Evolutionary conservation across 2,797 vertebrate species (phyloP).

Genomic region (Salarias fasciatus): DNA sequence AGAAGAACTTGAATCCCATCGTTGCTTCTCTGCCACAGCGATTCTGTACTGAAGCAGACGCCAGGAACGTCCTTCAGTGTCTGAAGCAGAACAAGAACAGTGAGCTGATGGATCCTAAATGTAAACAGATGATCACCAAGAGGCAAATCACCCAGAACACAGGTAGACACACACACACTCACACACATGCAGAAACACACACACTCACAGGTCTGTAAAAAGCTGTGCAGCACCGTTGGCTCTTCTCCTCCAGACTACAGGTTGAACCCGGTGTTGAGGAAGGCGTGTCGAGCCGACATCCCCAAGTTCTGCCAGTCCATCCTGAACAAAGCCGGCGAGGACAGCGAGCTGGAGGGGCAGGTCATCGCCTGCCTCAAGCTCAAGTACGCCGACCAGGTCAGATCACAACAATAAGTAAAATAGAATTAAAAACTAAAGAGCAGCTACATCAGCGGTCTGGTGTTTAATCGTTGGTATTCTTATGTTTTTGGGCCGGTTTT

Average conservation of each 20-base stretch:
- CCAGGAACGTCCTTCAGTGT: conserved; percentile 93
- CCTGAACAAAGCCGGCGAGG: conserved; percentile 90
- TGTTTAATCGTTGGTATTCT: too few relatives aligned
- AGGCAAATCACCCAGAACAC: conserved; percentile 98
- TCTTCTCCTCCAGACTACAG: conserved; percentile 90
- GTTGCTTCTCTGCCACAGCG: conserved; percentile 77
- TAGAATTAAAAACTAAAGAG: too few relatives aligned
- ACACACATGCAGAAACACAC: too few relatives aligned
- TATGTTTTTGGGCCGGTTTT: neutral
- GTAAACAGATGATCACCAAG: conserved; percentile 99
- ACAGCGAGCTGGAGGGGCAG: conserved; percentile 93
- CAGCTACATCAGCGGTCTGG: too few relatives aligned
- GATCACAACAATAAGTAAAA: too few relatives aligned
- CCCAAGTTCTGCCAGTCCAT: conserved; percentile 95
- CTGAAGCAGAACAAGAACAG: conserved; percentile 99
- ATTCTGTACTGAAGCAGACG: conserved; percentile 93
- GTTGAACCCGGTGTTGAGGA: conserved; percentile 93
- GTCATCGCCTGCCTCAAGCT: conserved; percentile 96
- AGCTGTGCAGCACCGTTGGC: too few relatives aligned
- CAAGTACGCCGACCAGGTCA: conserved; percentile 98
- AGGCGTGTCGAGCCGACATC: conserved; percentile 97
- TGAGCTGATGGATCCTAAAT: conserved; percentile 98
- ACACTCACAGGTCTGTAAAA: too few relatives aligned
- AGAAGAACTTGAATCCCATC: too few relatives aligned
- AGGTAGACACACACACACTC: conserved; percentile 86